Base-by-base conservation (phyloP, 1,140 invertebrate genomes). In the Tenebrio molitor region DNA sequence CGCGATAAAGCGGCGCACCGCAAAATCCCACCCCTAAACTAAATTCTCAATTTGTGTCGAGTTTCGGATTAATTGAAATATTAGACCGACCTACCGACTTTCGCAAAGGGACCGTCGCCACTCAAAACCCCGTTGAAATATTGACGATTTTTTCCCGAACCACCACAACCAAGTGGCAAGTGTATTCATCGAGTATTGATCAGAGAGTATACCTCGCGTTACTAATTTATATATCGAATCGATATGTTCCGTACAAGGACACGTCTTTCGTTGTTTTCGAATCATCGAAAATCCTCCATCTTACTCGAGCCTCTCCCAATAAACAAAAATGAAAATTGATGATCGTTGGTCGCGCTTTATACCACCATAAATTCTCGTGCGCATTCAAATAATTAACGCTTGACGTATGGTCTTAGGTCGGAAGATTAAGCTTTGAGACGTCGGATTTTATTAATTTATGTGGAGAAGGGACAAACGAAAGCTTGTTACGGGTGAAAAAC, bases 171-270 rank as follows among this genome's bases (percentile, higher is more conserved):
- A n/a, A n/a, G n/a, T n/a, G n/a, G n/a, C n/a, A n/a, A n/a, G n/a
- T n/a, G n/a, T n/a, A n/a, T n/a, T n/a, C n/a, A 39, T 58, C 25
- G n/a, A 58, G 21, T 58, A 58, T 58, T 58, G 50, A 58, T 58
- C 29, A 12, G 36, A 8, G n/a, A 5, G n/a, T n/a, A 58, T 58
- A 58, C 50, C 15, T 58, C 25, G 50, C 12, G 25, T 29, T 14
- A 29, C 50, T 58, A 58, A 58, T 58, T 58, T 58, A 58, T 58
- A 58, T 34, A 58, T 21, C 6, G 14, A 58, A 58, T 58, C 50
- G 15, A 58, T 58, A 58, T 58, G 29, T 50, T 50, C 50, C 21
- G 23, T 39, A 39, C 50, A 58, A 58, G 50, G 50, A 58, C 50
- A 17, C 42, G 42, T 46, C 42, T 46, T 46, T 39, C n/a, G 12